phyloP scores from a whole-genome alignment of 2,888 invertebrate species.

The Hypercompe scribonia region DNA sequence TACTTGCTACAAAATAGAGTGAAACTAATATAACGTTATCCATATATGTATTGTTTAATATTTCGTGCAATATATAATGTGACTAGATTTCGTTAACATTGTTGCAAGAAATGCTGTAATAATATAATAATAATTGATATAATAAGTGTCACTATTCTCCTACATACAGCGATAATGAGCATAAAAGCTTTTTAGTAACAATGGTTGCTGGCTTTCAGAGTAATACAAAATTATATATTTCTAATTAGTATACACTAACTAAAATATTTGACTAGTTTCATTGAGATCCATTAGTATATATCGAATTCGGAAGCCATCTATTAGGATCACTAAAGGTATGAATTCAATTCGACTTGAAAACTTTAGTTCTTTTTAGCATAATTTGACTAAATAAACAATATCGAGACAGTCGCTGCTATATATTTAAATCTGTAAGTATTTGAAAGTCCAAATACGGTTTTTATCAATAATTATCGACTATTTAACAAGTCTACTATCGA shows the following conservation, averaged over 20 bases:
- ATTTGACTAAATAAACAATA: background rate
- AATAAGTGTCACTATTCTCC: conserved; percentile 13
- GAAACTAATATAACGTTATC: background rate
- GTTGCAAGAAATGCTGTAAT: background rate
- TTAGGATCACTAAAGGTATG: conserved; percentile 54
- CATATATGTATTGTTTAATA: background rate
- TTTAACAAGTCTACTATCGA: background rate
- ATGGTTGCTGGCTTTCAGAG: conserved; percentile 20
- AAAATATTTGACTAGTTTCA: conserved; percentile 61
- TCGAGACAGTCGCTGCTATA: background rate
- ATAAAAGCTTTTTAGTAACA: conserved; percentile 39
- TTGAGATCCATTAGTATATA: conserved; percentile 51
- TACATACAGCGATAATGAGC: conserved; percentile 29
- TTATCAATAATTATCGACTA: background rate
- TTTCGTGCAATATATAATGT: background rate
- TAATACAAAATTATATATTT: conserved; percentile 36
- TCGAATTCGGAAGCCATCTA: conserved; percentile 61
- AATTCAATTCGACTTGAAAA: conserved; percentile 26
- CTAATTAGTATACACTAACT: conserved; percentile 60
- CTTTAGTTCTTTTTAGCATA: no score
- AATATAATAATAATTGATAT: background rate
- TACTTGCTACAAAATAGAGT: background rate
- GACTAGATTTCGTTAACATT: background rate
- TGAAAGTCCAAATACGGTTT: background rate
- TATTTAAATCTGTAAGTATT: background rate